These are phyloP conservation scores for Alloscopus bannaensis DNA, from an alignment of 2,888 invertebrate species.

Conservation along the genomic window DNA sequence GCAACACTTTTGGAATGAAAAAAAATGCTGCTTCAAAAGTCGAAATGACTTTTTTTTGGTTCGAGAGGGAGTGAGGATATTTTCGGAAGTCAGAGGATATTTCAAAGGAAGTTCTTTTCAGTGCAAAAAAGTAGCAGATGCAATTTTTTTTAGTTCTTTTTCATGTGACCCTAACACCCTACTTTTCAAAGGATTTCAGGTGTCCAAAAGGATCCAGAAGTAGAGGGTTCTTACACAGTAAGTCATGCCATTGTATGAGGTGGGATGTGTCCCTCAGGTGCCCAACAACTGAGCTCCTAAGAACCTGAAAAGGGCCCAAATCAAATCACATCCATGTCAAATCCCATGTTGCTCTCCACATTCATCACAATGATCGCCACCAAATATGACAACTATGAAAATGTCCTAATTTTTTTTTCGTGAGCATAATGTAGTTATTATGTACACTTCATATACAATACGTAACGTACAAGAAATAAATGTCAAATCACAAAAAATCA, in stretches of 20 bases:
- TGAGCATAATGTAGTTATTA: conserved; percentile 5
- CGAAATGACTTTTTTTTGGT: too few species aligned
- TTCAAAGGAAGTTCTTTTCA: conserved; percentile 1
- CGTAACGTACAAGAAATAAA: conserved; percentile 14
- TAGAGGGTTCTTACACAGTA: conserved; percentile 64
- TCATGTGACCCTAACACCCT: conserved; percentile 47
- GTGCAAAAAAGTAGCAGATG: conserved; percentile 24
- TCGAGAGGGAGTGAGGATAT: too few species aligned
- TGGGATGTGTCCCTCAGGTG: conserved; percentile 70
- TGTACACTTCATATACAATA: conserved; percentile 21
- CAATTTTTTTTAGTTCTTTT: conserved; percentile 10
- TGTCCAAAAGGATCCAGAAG: conserved; percentile 63
- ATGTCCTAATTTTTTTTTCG: not conserved
- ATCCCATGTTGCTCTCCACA: conserved; percentile 61
- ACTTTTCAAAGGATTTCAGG: conserved; percentile 53
- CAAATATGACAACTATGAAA: conserved; percentile 39
- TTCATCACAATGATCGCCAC: conserved; percentile 54
- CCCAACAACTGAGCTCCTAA: conserved; percentile 73
- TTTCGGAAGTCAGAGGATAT: not conserved
- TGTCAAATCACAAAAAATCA: conserved; percentile 59
- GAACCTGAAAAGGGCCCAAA: conserved; percentile 72
- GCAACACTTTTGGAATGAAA: too few species aligned
- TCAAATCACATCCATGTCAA: conserved; percentile 71
- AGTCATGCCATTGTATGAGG: conserved; percentile 65
- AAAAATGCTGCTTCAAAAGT: too few species aligned